phyloP scores from a whole-genome alignment of 2,888 invertebrate genomes.

The Apeira syringaria region DNA sequence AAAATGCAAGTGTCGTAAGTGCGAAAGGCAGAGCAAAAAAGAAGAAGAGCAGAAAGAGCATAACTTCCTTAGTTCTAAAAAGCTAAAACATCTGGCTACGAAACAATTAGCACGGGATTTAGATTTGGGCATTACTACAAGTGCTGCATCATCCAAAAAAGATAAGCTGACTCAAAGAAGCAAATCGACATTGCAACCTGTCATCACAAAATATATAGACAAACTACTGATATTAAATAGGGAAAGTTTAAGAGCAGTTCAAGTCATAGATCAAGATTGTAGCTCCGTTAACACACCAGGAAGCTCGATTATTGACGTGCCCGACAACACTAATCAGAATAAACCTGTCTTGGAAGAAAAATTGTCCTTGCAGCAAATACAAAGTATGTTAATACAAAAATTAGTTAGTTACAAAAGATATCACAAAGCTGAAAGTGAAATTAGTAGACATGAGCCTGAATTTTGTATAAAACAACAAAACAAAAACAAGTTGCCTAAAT shows the following conservation, averaged over 20 bases:
- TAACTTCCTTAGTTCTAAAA: conserved; percentile 27
- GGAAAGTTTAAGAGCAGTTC: conserved; percentile 64
- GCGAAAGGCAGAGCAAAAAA: conserved; percentile 25
- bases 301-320: conserved; percentile 69
- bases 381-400: conserved; percentile 53
- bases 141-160: conserved; percentile 26
- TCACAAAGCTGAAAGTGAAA: conserved; percentile 3
- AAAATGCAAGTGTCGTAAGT: conserved; percentile 36
- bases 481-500: conserved; percentile 28
- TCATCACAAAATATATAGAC: conserved; percentile 66
- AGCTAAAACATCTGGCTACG: conserved; percentile 28
- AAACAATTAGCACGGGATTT: conserved; percentile 33
- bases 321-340: conserved; percentile 49
- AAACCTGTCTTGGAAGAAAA: conserved; percentile 43
- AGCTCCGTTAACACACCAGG: conserved; percentile 73
- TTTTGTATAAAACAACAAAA: conserved; percentile 8
- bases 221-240: conserved; percentile 64
- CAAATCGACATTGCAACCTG: conserved; percentile 50
- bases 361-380: conserved; percentile 68
- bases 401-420: conserved; percentile 42
- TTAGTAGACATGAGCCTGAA: conserved; percentile 17
- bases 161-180: conserved; percentile 22
- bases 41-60: no score
- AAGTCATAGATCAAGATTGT: conserved; percentile 71
- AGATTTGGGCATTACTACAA: conserved; percentile 16